Conservation (phyloP, 2,113 vertebrate species). For the Phocoena sinus region DNA sequence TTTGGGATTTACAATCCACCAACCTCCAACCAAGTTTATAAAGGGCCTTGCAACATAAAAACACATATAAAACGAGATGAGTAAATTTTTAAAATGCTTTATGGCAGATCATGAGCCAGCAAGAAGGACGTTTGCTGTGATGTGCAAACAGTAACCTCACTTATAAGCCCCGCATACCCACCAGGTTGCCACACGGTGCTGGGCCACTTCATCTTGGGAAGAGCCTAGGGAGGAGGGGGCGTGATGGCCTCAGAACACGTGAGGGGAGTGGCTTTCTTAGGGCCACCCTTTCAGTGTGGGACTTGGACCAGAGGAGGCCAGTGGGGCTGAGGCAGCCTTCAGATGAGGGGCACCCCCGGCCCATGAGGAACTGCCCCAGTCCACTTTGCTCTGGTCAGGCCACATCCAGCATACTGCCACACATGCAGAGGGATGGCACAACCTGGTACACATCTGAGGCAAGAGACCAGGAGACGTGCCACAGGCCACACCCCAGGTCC, state of each 20-base stretch:
- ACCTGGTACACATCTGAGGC: rapidly evolving
- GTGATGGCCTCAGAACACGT: neutral
- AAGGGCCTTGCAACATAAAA: neutral
- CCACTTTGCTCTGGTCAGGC: neutral
- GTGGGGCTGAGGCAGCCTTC: neutral
- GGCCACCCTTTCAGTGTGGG: neutral
- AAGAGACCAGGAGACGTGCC: neutral
- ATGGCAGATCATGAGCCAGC: neutral
- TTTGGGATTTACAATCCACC: constrained; percentile 6
- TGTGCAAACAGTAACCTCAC: neutral
- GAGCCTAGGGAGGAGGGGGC: neutral
- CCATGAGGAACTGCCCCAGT: neutral
- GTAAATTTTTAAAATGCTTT: neutral
- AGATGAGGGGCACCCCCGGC: neutral
- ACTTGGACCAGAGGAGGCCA: neutral
- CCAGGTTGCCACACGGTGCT: neutral
- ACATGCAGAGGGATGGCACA: neutral
- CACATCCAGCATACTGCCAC: neutral
- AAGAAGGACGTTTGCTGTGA: neutral
- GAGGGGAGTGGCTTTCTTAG: neutral
- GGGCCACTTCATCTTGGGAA: neutral
- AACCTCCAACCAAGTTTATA: neutral
- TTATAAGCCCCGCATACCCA: too few species aligned
- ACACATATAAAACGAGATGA: neutral
- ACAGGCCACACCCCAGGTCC: neutral